Percentiles rank a stretch among this genome's conserved stretches.
Evolutionary conservation across 2,113 vertebrate genomes (phyloP).

Genomic region (Eclectus roratus): DNA sequence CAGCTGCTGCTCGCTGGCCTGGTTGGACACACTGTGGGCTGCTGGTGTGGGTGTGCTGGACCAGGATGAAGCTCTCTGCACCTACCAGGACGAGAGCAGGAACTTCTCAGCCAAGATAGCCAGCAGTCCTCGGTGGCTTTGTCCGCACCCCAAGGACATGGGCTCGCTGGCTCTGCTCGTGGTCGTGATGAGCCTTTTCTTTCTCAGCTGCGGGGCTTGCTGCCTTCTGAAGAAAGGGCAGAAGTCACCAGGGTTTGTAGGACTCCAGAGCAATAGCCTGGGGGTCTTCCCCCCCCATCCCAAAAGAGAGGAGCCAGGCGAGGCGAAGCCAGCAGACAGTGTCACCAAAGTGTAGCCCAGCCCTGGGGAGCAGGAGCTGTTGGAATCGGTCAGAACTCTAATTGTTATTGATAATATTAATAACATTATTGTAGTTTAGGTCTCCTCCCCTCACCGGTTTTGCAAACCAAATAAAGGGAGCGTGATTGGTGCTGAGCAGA

Average conservation of each 20-base stretch:
- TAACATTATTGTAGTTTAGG: neutral
- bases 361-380: neutral
- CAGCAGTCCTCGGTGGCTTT: neutral
- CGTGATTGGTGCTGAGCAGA: neutral
- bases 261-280: neutral
- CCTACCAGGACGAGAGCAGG: neutral
- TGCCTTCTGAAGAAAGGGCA: neutral
- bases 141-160: neutral
- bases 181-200: neutral
- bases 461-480: neutral
- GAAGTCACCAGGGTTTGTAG: neutral
- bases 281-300: neutral
- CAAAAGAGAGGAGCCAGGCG: neutral
- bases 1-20: conserved; percentile 76
- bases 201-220: neutral
- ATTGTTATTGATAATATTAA: neutral
- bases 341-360: conserved; percentile 14
- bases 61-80: conserved; percentile 53
- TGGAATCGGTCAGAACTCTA: neutral
- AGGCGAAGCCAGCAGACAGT: neutral
- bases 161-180: neutral
- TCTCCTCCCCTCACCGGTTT: neutral
- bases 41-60: conserved; percentile 60
- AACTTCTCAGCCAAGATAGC: neutral
- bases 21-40: conserved; percentile 65